A percentile compares a stretch with the other conserved stretches of the same genome.
Evolutionary conservation across 53 echinoderm and acorn worm species (phyloP).

Genomic region (Astropecten irregularis): DNA sequence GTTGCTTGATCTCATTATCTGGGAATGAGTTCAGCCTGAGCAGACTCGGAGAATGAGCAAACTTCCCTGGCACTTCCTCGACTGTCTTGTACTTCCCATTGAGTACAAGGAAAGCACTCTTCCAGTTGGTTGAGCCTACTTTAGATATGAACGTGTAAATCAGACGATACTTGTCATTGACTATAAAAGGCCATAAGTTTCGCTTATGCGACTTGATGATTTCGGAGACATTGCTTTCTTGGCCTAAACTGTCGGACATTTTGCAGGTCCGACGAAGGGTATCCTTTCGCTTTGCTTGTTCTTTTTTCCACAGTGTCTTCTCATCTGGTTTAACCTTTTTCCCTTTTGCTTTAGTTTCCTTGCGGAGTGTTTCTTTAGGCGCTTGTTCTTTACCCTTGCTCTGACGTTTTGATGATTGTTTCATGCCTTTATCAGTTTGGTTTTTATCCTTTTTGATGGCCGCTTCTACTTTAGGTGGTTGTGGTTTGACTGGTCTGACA

Average conservation of each 20-base stretch:
- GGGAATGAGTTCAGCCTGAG: constrained; percentile 50
- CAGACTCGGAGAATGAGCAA: constrained; percentile 72
- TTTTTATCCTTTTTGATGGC: no score
- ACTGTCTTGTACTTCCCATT: constrained; percentile 74
- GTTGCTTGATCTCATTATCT: constrained; percentile 58
- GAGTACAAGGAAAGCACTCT: constrained; percentile 76
- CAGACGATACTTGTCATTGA: constrained; percentile 65
- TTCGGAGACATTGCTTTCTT: constrained; percentile 37
- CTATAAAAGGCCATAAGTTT: constrained; percentile 76
- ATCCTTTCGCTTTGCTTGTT: constrained; percentile 2
- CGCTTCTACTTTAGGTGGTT: no score
- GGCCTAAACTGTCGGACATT: background rate
- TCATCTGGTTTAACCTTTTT: background rate
- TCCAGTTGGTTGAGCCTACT: constrained; percentile 86
- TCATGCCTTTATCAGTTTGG: no score
- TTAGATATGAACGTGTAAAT: constrained; percentile 79
- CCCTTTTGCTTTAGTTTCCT: background rate
- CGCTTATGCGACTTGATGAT: constrained; percentile 53
- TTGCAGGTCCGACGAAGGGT: constrained; percentile 26
- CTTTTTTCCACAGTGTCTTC: constrained; percentile 14
- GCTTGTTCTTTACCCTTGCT: background rate
- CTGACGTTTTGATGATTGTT: no score
- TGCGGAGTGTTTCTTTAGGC: background rate
- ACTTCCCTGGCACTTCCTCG: constrained; percentile 66
- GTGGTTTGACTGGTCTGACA: no score